A percentile compares a stretch with the other conserved stretches of the same genome.
Evolutionary conservation across 2,797 vertebrate genomes (phyloP).

Genomic region (Hydrocynus forskahlii): DNA sequence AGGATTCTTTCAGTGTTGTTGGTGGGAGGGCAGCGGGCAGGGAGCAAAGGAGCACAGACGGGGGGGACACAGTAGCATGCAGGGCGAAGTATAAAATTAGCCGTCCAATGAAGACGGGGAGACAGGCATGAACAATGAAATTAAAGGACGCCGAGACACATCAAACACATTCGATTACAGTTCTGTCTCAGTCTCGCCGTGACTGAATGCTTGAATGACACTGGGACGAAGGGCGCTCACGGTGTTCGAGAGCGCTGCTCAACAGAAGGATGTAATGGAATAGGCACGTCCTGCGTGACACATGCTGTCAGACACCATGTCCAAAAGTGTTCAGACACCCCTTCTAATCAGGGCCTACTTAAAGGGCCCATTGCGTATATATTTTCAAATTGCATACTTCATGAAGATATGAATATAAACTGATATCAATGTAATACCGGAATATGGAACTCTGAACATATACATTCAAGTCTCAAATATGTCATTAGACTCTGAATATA

Average conservation of each 20-base stretch:
- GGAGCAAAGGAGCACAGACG: not conserved
- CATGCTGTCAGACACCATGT: not conserved
- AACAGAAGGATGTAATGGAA: not conserved
- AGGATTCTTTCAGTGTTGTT: slow-evolving; percentile 26
- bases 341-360: not conserved
- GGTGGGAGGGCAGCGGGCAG: not conserved
- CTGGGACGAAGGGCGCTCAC: slow-evolving; percentile 30
- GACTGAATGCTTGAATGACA: slow-evolving; percentile 44
- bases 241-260: slow-evolving; percentile 10
- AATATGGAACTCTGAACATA: no score
- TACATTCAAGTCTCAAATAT: no score
- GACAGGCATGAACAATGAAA: slow-evolving; percentile 47
- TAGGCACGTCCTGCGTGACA: not conserved
- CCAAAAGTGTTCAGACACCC: not conserved
- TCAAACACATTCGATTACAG: slow-evolving; percentile 46
- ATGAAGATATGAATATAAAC: no score
- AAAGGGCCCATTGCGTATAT: no score
- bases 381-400: no score
- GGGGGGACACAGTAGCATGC: not conserved
- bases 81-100: slow-evolving; percentile 51
- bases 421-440: no score
- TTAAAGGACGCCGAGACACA: slow-evolving; percentile 36
- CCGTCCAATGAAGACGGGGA: slow-evolving; percentile 27
- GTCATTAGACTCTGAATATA: no score
- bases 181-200: slow-evolving; percentile 38